These are phyloP conservation scores for Buphagus erythrorhynchus DNA, from an alignment of 2,797 vertebrate genomes.

Conservation along the genomic window DNA sequence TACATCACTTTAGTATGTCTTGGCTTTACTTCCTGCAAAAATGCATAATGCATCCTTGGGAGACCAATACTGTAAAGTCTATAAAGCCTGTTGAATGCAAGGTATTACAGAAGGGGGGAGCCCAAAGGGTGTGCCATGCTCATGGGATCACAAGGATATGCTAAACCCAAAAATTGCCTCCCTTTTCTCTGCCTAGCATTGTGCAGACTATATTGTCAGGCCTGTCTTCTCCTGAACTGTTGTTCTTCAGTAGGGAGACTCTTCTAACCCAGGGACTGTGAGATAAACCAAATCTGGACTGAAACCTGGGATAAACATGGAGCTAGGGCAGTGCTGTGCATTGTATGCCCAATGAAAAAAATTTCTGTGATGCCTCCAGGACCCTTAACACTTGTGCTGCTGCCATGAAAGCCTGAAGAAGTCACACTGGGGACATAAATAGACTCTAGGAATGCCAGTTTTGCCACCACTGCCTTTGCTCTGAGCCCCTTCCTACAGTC, in stretches of 20 bases:
- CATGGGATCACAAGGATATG: neutral
- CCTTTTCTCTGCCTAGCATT: neutral
- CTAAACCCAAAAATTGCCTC: neutral
- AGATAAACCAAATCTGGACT: neutral
- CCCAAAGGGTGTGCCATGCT: neutral
- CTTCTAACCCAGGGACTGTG: neutral
- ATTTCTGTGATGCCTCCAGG: neutral
- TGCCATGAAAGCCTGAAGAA: neutral
- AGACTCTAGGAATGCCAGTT: neutral
- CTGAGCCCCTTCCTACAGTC: neutral
- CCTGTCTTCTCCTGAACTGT: neutral
- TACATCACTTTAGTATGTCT: neutral
- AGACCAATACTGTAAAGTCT: neutral
- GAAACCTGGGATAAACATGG: neutral
- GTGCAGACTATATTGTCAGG: neutral
- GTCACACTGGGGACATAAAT: neutral
- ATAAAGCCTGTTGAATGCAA: neutral
- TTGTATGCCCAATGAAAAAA: neutral
- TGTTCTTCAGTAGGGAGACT: neutral
- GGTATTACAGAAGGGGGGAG: neutral
- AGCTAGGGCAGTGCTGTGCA: neutral
- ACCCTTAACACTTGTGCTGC: neutral
- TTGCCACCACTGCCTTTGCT: neutral
- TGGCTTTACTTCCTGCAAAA: neutral
- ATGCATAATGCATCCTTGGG: neutral